phyloP scores from a whole-genome alignment of 2,113 vertebrate species.

The Leptobrachium ailaonicum region DNA sequence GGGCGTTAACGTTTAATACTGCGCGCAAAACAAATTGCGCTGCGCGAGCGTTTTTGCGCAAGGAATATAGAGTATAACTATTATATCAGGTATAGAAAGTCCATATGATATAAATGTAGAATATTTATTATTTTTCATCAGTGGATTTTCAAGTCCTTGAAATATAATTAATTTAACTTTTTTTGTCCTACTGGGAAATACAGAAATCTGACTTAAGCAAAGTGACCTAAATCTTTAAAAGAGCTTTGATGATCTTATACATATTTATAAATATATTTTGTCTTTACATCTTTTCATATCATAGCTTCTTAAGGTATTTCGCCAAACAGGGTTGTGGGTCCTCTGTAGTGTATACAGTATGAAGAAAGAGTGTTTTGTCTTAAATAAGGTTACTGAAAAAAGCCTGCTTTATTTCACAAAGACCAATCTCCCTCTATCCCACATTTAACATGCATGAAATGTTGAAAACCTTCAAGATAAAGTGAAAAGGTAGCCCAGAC shows the following conservation, averaged over 20 bases:
- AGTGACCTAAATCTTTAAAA: constrained; percentile 45
- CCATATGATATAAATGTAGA: background rate
- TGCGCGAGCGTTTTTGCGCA: too few relatives aligned
- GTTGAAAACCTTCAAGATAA: background rate
- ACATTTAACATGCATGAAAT: background rate
- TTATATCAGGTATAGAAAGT: too few relatives aligned
- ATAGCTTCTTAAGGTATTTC: background rate
- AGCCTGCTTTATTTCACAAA: background rate
- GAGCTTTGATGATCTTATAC: constrained; percentile 38
- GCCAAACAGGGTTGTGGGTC: background rate
- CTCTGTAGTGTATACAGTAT: background rate
- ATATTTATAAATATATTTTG: constrained; percentile 35
- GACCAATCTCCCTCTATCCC: background rate
- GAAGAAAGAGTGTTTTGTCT: constrained; percentile 2
- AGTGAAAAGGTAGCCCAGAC: background rate
- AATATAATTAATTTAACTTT: constrained; percentile 32
- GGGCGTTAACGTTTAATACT: too few relatives aligned
- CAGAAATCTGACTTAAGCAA: constrained; percentile 16
- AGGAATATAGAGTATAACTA: too few relatives aligned
- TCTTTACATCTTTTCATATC: constrained; percentile 22
- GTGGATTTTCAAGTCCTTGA: constrained; percentile 7
- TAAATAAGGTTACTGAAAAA: constrained; percentile 2
- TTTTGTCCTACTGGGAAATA: constrained; percentile 11
- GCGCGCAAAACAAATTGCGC: too few relatives aligned
- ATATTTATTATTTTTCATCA: background rate